Percentiles rank a stretch among this genome's conserved stretches.
These are phyloP conservation scores for Danionella dracula DNA, from an alignment of 2,797 vertebrate genomes.

Conservation along the genomic window DNA sequence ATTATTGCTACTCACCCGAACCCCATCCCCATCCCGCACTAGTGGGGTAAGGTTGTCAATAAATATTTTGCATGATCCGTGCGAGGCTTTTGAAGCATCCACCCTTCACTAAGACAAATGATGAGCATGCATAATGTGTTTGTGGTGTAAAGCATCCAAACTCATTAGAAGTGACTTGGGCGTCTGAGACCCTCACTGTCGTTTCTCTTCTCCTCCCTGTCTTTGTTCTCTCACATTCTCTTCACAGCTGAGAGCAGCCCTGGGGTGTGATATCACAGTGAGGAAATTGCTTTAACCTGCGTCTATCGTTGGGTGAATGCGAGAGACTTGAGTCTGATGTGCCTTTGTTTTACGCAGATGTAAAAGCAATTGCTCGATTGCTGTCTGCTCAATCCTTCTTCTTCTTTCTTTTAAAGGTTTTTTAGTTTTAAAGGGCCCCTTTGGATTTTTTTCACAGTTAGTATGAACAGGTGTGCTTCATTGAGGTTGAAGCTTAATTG, in stretches of 20 bases:
- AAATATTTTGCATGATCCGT: slow-evolving; percentile 34
- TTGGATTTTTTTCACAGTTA: too few species aligned
- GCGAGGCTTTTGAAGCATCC: slow-evolving; percentile 24
- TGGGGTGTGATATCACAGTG: slow-evolving; percentile 16
- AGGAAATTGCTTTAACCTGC: slow-evolving; percentile 11
- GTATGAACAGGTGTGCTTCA: too few species aligned
- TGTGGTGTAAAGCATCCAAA: background rate
- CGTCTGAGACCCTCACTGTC: background rate
- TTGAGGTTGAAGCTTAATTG: too few species aligned
- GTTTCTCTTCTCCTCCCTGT: background rate
- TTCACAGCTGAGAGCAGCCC: background rate
- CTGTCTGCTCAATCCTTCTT: too few species aligned
- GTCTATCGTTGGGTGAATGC: background rate
- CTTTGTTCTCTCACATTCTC: slow-evolving; percentile 11
- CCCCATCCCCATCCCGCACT: slow-evolving; percentile 37
- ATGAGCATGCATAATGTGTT: slow-evolving; percentile 15
- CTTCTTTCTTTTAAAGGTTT: too few species aligned
- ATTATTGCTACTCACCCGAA: too few species aligned
- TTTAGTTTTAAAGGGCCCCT: too few species aligned
- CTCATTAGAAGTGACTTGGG: slow-evolving; percentile 4
- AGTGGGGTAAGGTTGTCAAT: background rate
- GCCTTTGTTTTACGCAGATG: background rate
- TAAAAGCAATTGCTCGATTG: too few species aligned
- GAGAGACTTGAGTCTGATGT: background rate
- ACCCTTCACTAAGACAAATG: slow-evolving; percentile 23